Percentiles rank a stretch among this genome's conserved stretches.
Conservation (phyloP, 2,797 vertebrate species). For the Sebastes iracundus region DNA sequence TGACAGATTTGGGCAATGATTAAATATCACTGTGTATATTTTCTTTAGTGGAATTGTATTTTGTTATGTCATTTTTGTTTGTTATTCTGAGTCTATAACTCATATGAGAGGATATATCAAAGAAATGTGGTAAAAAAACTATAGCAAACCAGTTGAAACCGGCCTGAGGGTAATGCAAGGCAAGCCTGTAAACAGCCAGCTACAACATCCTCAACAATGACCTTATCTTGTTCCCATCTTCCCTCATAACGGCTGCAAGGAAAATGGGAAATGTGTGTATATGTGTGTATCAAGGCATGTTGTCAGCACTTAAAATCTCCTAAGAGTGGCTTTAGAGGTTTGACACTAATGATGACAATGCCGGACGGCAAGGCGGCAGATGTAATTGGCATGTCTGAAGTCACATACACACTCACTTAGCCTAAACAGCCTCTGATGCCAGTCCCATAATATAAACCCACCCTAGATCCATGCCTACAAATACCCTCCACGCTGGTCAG, state of each 20-base stretch:
- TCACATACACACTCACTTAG: conserved; percentile 40
- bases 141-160: not conserved
- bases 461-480: conserved; percentile 79
- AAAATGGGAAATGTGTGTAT: conserved; percentile 15
- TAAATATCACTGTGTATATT: not conserved
- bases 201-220: conserved; percentile 50
- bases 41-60: not conserved
- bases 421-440: conserved; percentile 73
- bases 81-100: not conserved
- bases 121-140: not conserved
- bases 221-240: conserved; percentile 75
- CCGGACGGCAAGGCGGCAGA: conserved; percentile 47
- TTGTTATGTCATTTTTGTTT: not conserved
- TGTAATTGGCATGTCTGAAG: conserved; percentile 65
- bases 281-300: conserved; percentile 32
- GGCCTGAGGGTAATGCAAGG: not conserved
- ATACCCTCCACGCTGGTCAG: conserved; percentile 56
- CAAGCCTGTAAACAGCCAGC: conserved; percentile 18
- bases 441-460: conserved; percentile 82
- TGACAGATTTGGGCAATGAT: not conserved
- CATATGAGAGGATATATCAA: not conserved
- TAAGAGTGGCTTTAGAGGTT: conserved; percentile 18
- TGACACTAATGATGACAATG: conserved; percentile 43
- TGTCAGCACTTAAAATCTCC: conserved; percentile 42
- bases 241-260: conserved; percentile 32